Base-by-base conservation (phyloP, 2,113 vertebrate genomes). In the Onychorhynchus coronatus region DNA sequence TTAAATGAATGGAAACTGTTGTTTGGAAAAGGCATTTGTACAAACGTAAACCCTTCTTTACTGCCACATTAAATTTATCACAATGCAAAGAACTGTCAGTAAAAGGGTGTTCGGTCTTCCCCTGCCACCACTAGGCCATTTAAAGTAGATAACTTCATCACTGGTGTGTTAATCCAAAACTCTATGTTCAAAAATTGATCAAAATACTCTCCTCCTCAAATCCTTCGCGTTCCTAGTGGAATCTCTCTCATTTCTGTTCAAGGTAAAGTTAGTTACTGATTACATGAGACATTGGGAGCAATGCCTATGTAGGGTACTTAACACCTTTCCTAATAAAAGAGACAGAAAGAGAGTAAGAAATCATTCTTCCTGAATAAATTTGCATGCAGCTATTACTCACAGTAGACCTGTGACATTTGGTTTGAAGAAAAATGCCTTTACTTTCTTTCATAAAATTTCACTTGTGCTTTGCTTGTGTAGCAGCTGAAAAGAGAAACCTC, bases 1-100 rank as follows among this genome's bases (percentile, higher is more conserved):
- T 96, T 97, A 97, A 98, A 91, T 97, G 94, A 89, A 97, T 98
- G 96, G 98, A 97, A 98, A 97, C 93, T 97, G 97, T 97, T 97
- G 96, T 96, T 96, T 92, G 73, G 91, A 96, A 98, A 97, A 97
- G 89, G 80, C 42, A 0, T 92, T 97, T 92, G 83, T 80, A 91
- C 83, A 95, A 96, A 95, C 0, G 2, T 91, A 94, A 97, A 94
- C 89, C 71, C 88, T 96, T 91, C 95, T 97, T 97, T 96, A 97
- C 53, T 62, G 89, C 92, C 90, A 92, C 27, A 44, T 97, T 98
- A 98, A 98, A 97, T 97, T 96, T 97, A 97, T 97, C 97, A 96
- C 95, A 85, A 97, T 41, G 80, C 96, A 98, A 98, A 97, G 73
- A 91, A 88, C 89, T 95, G 93, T 95, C 95, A 95, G 44, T 44